Evolutionary conservation across 2,113 vertebrate species (phyloP), one percentile per base, ranked within the genome.

Genomic region (Pteronura brasiliensis): DNA sequence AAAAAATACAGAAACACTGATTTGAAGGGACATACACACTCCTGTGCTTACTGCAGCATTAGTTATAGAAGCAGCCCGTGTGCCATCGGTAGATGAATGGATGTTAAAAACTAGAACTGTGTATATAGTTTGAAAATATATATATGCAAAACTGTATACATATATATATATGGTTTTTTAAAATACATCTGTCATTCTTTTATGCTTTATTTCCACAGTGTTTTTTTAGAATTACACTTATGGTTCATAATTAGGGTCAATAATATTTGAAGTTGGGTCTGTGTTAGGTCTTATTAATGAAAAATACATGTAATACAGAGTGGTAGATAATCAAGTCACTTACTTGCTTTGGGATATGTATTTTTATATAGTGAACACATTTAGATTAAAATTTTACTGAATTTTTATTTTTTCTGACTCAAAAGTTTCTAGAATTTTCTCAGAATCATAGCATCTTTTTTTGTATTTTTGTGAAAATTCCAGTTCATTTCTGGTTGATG

Each of bases 331-430:
- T 71, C 42, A 25, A 47, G 11, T 91, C 55, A 49, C 67, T 80
- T 95, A 59, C 47, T 80, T 95, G 67, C 47, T 61, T 92, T 67
- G 71, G n/a, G 36, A 27, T 74, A 11, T 23, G 21, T 93, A 44
- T 82, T 94, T 86, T 82, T 27, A 47, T 49, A 20, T 77, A 83
- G 20, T 82, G n/a, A 84, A 61, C 15, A 52, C 23, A 69, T 84
- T 96, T 85, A 77, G 12, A 83, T 21, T 87, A 55, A 76, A 88
- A 36, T 31, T 34, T 67, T 31, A 63, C 42, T 57, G 7, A 49
- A 14, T 84, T 92, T 87, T 94, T 65, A 44, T 81, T 94, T 82
- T 65, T 12, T 94, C 91, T 86, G 42, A 96, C 31, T 87, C 18
- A 36, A 42, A 82, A 44, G 21, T 85, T 20, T 86, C 49, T 93